A percentile compares a stretch with the other conserved stretches of the same genome.
phyloP scores from a whole-genome alignment of 1,140 invertebrate species.

The Melanaphis sacchari region DNA sequence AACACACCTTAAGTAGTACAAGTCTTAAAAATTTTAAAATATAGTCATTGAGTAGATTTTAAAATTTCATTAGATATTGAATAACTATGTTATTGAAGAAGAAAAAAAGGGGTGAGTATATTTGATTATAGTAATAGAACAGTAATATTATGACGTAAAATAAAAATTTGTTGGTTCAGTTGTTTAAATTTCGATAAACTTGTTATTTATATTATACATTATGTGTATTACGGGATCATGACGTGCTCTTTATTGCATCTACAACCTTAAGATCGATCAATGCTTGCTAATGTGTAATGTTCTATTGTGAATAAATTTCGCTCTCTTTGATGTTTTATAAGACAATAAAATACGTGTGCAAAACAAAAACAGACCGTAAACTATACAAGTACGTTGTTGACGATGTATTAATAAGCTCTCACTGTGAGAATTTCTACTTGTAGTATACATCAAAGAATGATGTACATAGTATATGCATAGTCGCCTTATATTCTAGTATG shows the following conservation, averaged over 20 bases:
- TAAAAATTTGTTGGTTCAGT: neutral
- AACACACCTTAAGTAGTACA: too few relatives aligned
- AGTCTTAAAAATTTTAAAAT: too few relatives aligned
- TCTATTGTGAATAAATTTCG: neutral
- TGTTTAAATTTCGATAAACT: neutral
- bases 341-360: neutral
- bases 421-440: neutral
- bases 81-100: too few relatives aligned
- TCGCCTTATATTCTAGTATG: neutral
- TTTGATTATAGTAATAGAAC: neutral
- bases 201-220: neutral
- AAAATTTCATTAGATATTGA: too few relatives aligned
- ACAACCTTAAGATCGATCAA: too few relatives aligned
- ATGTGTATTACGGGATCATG: neutral
- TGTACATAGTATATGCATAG: neutral
- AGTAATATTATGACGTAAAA: neutral
- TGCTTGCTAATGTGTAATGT: too few relatives aligned
- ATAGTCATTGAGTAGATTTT: too few relatives aligned
- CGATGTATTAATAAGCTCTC: neutral
- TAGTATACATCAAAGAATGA: neutral
- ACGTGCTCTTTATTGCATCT: neutral
- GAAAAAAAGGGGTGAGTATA: too few relatives aligned
- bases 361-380: neutral
- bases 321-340: neutral
- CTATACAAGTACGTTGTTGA: neutral